Base-by-base conservation (phyloP, 2,113 vertebrate species). In the Athene noctua region DNA sequence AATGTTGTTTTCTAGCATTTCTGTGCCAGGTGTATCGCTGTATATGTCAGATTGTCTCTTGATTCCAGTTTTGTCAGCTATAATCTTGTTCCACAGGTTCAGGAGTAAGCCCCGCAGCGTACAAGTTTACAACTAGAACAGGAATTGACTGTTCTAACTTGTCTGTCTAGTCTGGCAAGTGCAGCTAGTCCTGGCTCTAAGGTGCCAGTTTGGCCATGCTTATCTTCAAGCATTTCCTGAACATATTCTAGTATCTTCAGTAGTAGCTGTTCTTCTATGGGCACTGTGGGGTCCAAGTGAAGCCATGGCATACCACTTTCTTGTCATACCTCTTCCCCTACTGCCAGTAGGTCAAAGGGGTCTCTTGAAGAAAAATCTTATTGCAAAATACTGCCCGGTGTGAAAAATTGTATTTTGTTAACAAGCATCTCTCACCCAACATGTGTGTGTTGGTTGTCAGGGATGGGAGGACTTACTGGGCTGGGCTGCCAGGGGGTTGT, bases 1-100 rank as follows among this genome's bases (percentile, higher is more conserved):
- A 27, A 27, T 75, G 36, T 51, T 80, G 7, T 61, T 77, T 67
- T 46, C n/a, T 34, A 30, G 9, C 2, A 68, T 79, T 84, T 81
- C 44, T 80, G 0, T 58, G 40, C 9, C 30, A 57, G 16, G 2
- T 44, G 3, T 59, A 11, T 52, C 0, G 1, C n/a, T 62, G 30
- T n/a, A 2, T 15, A 5, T 47, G 44, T 40, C 40, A 38, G 21
- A 38, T 8, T 42, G 21, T 55, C 23, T 73, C 57, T 65, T 55
- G 9, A 26, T 47, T 87, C 40, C 22, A 52, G 19, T 40, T 68
- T 78, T 75, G 7, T 38, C 23, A 68, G 54, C 44, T 85, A 0
- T 74, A 22, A 36, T 34, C 18, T 32, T n/a, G 17, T 79, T 74
- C 25, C n/a, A 12, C 21, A 17, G 15, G 17, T 72, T 85, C 65